Evolutionary conservation across 2,113 vertebrate genomes (phyloP), one percentile per base, ranked within the genome.

Genomic region (Aramus guarauna): DNA sequence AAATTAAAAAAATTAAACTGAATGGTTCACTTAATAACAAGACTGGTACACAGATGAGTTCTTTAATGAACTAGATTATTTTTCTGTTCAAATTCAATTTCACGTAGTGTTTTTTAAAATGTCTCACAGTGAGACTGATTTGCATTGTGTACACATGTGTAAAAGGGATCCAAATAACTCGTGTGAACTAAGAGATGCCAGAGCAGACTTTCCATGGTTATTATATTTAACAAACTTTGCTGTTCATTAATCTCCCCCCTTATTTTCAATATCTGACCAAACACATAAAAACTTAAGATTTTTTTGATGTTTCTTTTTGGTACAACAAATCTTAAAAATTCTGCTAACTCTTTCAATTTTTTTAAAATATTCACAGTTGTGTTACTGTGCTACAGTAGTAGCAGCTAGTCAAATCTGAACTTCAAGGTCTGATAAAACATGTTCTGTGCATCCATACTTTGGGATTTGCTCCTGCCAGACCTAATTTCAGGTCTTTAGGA

Each of bases 1-100:
- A 93, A 83, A 89, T 97, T 93, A 53, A 81, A 86, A 90, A 90
- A 82, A 75, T 23, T 84, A 72, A 88, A 59, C 53, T 71, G 50
- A 89, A 94, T 79, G 21, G 58, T 84, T 94, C 26, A 3, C 43
- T 88, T 96, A 94, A 92, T 94, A 94, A 47, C 41, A 86, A 74
- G 67, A 29, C 24, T 68, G 32, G 56, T 85, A 85, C 27, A 11
- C 41, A 86, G 56, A 91, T 78, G 43, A 95, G 78, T 59, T 83
- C 52, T 58, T 83, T 87, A 94, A 96, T 81, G 75, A 96, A 66
- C 45, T 43, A 16, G 30, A 63, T 88, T 64, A 81, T 90, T 94
- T 93, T 90, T 81, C 53, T 79, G 9, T 81, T 84, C 43, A 56
- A 85, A 14, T 88, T 91, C 52, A 85, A 45, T 87, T 79, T 89